These are phyloP conservation scores for Eupithecia tripunctaria DNA, from an alignment of 2,888 invertebrate species.

Conservation along the genomic window DNA sequence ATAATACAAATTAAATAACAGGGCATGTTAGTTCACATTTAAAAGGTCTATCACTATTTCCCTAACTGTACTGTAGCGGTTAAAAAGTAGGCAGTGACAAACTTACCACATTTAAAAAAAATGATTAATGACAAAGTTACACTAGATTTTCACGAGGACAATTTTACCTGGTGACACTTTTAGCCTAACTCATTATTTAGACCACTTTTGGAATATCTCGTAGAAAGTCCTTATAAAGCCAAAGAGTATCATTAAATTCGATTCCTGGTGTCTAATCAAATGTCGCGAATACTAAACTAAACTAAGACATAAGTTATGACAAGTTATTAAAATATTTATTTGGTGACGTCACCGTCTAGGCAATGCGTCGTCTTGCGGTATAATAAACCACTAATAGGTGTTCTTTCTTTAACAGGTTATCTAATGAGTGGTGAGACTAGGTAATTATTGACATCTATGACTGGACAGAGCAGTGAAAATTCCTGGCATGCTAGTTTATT, in stretches of 20 bases:
- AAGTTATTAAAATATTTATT: background rate
- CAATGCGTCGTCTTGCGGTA: constrained; percentile 1
- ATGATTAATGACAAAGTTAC: too few relatives aligned
- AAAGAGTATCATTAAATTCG: background rate
- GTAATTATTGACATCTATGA: background rate
- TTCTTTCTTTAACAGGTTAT: constrained; percentile 11
- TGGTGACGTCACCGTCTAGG: constrained; percentile 9
- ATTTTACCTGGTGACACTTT: too few relatives aligned
- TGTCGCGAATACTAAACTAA: background rate
- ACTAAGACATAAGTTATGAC: background rate
- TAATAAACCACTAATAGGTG: constrained; percentile 14
- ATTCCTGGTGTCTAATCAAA: background rate
- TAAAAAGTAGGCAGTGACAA: too few relatives aligned
- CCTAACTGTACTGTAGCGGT: too few relatives aligned
- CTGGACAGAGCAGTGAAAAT: background rate
- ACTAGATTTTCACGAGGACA: too few relatives aligned
- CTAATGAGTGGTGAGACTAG: background rate
- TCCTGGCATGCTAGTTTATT: background rate
- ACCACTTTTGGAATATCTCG: background rate
- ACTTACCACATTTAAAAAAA: too few relatives aligned
- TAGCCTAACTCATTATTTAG: background rate
- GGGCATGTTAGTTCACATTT: too few relatives aligned
- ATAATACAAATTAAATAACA: too few relatives aligned
- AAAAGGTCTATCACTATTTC: too few relatives aligned
- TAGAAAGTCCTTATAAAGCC: background rate